phyloP scores from a whole-genome alignment of 2,888 invertebrate genomes.

The Andrena flavipes region DNA sequence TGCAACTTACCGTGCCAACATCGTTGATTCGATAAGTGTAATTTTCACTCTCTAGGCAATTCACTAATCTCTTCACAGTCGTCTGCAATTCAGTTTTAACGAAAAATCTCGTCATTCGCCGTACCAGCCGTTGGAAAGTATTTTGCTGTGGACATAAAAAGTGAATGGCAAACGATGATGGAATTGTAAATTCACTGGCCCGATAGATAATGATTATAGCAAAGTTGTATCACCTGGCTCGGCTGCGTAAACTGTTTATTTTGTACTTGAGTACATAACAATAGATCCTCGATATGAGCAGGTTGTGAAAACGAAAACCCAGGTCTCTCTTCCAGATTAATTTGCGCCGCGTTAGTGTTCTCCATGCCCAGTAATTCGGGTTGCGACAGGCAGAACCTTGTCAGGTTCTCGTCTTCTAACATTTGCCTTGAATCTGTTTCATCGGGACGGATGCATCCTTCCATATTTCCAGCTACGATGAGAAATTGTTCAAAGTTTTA shows the following conservation, averaged over 20 bases:
- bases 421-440: constrained; percentile 37
- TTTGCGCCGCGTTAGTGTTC: constrained; percentile 65
- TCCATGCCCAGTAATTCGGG: constrained; percentile 80
- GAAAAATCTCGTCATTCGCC: constrained; percentile 97
- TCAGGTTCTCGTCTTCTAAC: constrained; percentile 68
- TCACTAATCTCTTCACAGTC: constrained; percentile 88
- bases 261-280: constrained; percentile 90
- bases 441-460: constrained; percentile 43
- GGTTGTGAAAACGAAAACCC: constrained; percentile 95
- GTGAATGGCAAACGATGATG: constrained; percentile 69
- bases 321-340: constrained; percentile 80
- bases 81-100: constrained; percentile 89
- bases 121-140: constrained; percentile 92
- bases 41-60: constrained; percentile 88
- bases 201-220: not conserved
- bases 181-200: not conserved
- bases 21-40: constrained; percentile 88
- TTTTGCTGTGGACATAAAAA: constrained; percentile 85
- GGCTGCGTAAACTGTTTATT: constrained; percentile 85
- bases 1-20: constrained; percentile 87
- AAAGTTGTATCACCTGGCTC: constrained; percentile 75
- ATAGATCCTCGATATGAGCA: constrained; percentile 91
- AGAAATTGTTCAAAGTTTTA: not conserved
- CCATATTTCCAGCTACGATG: constrained; percentile 29
- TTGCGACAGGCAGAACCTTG: constrained; percentile 83